phyloP scores from a whole-genome alignment of 2,113 vertebrate genomes.

The Takifugu bimaculatus region DNA sequence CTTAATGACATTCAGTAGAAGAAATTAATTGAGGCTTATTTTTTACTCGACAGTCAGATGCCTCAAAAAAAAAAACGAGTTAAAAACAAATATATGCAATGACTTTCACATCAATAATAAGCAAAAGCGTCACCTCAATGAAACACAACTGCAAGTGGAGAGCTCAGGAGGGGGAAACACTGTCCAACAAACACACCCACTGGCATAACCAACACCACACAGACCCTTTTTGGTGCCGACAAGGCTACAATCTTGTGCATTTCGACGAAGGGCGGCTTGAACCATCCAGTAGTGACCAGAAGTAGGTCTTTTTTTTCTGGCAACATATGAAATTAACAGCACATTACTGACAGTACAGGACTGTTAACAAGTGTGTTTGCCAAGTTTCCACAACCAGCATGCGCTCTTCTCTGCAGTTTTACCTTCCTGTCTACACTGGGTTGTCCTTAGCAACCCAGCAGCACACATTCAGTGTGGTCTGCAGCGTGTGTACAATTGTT shows the following conservation, averaged over 20 bases:
- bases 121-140: constrained; percentile 49
- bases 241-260: constrained; percentile 5
- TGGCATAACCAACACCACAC: constrained; percentile 3
- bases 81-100: constrained; percentile 71
- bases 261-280: constrained; percentile 18
- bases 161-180: constrained; percentile 19
- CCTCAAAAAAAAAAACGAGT: constrained; percentile 39
- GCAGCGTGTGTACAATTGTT: constrained; percentile 50
- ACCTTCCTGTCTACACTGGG: constrained; percentile 28
- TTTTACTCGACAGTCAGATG: constrained; percentile 53
- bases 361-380: constrained; percentile 26
- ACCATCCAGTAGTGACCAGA: constrained; percentile 33
- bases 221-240: too few species aligned
- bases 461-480: constrained; percentile 32
- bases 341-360: constrained; percentile 42
- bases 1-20: constrained; percentile 39
- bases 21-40: constrained; percentile 40
- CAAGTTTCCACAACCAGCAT: constrained; percentile 52
- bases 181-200: constrained; percentile 18
- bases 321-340: constrained; percentile 45
- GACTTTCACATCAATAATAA: constrained; percentile 51
- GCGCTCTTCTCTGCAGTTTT: constrained; percentile 63
- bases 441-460: constrained; percentile 35
- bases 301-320: constrained; percentile 33
- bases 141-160: constrained; percentile 11